Conservation (phyloP, 2,113 vertebrate species). For the Rhinopomastus cyanomelas region DNA sequence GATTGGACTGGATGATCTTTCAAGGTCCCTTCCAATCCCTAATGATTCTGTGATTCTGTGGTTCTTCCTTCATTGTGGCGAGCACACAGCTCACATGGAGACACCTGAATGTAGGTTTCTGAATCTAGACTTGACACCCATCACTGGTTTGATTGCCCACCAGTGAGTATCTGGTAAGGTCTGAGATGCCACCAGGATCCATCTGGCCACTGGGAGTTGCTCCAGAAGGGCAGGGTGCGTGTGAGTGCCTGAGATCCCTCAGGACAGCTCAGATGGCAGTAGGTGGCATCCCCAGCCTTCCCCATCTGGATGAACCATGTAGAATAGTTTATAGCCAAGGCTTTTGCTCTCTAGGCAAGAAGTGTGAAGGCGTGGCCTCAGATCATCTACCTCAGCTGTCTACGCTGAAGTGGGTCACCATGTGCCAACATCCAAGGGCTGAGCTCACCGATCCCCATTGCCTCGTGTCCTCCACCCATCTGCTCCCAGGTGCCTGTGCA, state of each 20-base stretch:
- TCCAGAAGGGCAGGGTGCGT: not conserved
- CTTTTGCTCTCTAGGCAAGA: not conserved
- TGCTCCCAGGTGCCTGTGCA: not conserved
- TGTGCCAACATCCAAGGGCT: not conserved
- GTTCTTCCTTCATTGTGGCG: not conserved
- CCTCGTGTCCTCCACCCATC: not conserved
- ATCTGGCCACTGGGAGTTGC: not conserved
- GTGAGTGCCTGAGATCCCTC: not conserved
- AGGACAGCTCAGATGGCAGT: not conserved
- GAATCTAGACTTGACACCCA: not conserved
- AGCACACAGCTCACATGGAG: not conserved
- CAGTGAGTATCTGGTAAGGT: not conserved
- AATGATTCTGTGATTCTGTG: too few relatives aligned
- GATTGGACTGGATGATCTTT: too few relatives aligned
- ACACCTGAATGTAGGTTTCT: not conserved
- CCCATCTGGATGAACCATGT: not conserved
- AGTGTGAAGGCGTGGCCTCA: not conserved
- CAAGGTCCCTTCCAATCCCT: too few relatives aligned
- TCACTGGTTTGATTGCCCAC: not conserved
- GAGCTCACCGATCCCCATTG: not conserved
- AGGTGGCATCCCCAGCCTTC: not conserved
- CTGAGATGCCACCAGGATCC: not conserved
- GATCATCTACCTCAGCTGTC: not conserved
- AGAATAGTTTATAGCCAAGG: not conserved
- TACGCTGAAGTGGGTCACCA: too few relatives aligned